Conservation (phyloP, 2,888 invertebrate species). For the Thysanoteuthis rhombus region DNA sequence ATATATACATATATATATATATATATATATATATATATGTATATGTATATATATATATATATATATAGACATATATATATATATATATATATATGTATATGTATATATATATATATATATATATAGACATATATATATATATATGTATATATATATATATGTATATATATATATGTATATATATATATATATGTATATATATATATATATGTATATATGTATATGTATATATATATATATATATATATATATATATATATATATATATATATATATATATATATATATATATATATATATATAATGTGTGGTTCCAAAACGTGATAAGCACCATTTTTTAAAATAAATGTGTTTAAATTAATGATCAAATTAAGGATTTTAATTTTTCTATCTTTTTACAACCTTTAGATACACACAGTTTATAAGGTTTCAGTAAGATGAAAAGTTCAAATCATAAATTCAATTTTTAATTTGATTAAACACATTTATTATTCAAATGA, state of each 20-base stretch:
- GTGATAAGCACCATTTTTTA: no score
- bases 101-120: background rate
- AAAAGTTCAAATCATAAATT: no score
- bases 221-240: background rate
- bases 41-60: no score
- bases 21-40: background rate
- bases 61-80: no score
- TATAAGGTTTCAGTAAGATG: no score
- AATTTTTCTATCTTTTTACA: no score
- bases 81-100: background rate
- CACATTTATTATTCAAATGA: no score
- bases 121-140: background rate
- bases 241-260: background rate
- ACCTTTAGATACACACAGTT: no score
- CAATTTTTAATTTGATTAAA: no score
- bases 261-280: background rate
- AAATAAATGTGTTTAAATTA: no score
- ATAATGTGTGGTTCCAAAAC: no score
- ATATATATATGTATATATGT: background rate
- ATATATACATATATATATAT: background rate
- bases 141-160: background rate
- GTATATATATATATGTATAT: background rate
- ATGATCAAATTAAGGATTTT: no score
- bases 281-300: background rate
- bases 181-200: background rate